Conservation (phyloP, 2,797 vertebrate species). For the Rhinichthys osculus region DNA sequence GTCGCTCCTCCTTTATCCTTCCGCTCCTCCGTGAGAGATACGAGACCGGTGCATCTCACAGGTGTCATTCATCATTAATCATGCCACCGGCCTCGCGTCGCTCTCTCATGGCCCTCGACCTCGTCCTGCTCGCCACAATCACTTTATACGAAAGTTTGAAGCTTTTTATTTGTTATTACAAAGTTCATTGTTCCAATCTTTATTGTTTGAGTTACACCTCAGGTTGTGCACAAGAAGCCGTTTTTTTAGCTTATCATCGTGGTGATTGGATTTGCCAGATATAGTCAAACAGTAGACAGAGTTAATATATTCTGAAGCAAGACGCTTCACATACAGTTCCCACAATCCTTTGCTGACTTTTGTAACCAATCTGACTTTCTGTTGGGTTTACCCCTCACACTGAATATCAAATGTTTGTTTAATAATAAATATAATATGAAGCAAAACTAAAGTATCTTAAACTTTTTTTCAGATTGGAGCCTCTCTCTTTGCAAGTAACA, state of each 20-base stretch:
- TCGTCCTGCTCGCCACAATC: accelerated
- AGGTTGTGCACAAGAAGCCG: neutral
- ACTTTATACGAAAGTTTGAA: neutral
- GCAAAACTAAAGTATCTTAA: neutral
- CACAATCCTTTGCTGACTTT: no score
- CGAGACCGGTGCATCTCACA: no score
- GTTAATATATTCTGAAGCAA: constrained; percentile 19
- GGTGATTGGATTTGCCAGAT: constrained; percentile 9
- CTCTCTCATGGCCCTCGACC: no score
- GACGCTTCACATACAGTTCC: neutral
- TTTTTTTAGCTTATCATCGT: constrained; percentile 35
- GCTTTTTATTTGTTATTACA: constrained; percentile 9
- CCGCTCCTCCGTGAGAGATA: no score
- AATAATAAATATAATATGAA: neutral
- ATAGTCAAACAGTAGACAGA: constrained; percentile 47
- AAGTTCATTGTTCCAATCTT: constrained; percentile 6
- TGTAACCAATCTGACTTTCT: neutral
- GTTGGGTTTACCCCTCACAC: neutral
- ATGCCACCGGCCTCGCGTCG: no score
- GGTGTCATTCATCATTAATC: no score
- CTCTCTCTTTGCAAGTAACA: constrained; percentile 96
- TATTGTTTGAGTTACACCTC: constrained; percentile 14
- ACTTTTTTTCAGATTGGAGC: constrained; percentile 88
- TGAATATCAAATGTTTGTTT: neutral
- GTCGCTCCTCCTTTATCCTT: no score